phyloP scores from a whole-genome alignment of 2,797 vertebrate species.

The Centroberyx gerrardi region DNA sequence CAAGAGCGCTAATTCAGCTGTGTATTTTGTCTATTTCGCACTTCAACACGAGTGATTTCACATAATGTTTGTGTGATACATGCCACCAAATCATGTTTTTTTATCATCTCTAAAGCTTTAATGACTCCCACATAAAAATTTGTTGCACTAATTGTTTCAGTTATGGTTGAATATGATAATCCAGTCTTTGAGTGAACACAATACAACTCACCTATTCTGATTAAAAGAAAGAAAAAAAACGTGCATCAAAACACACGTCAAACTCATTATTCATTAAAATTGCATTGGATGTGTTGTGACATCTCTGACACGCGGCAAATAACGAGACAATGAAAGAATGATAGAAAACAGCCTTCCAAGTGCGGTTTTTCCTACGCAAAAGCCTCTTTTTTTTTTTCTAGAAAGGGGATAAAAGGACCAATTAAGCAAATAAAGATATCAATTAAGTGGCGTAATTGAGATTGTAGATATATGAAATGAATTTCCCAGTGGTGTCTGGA shows the following conservation, averaged over 20 bases:
- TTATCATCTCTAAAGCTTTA: background rate
- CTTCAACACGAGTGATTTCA: conserved; percentile 12
- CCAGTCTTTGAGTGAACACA: conserved; percentile 34
- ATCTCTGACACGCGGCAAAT: conserved; percentile 63
- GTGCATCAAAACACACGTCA: conserved; percentile 35
- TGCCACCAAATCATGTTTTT: background rate
- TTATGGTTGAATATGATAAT: conserved; percentile 37
- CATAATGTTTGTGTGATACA: background rate
- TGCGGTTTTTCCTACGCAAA: conserved; percentile 7
- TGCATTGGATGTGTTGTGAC: conserved; percentile 60
- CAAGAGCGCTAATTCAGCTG: background rate
- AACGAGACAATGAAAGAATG: conserved; percentile 58
- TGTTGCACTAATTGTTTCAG: conserved; percentile 49
- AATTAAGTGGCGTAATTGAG: conserved; percentile 87
- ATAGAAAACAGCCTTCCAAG: conserved; percentile 64
- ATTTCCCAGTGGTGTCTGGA: conserved; percentile 81
- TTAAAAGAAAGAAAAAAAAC: conserved; percentile 8
- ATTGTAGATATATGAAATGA: conserved; percentile 83
- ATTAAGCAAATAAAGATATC: conserved; percentile 89
- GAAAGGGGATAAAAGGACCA: conserved; percentile 69
- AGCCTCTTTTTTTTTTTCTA: conserved; percentile 44
- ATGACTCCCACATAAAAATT: background rate
- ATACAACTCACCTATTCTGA: conserved; percentile 41
- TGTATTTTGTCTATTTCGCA: background rate
- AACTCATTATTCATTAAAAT: conserved; percentile 70